Evolutionary conservation across 2,888 invertebrate species (phyloP).

Genomic region (Netelia virgata): DNA sequence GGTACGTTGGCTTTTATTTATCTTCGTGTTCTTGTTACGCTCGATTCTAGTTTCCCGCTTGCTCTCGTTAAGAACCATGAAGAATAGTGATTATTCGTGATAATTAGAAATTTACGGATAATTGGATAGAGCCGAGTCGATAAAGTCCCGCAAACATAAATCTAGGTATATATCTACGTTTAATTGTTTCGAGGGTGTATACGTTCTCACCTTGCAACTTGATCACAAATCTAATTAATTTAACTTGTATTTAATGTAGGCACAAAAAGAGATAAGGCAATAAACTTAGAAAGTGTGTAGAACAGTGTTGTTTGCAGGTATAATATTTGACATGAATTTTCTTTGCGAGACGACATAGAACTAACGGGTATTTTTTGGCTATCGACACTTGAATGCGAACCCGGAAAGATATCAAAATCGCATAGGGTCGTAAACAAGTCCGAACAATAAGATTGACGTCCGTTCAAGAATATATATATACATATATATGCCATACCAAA

Average conservation of each 20-base stretch:
- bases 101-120: not conserved
- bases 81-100: not conserved
- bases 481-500: not conserved
- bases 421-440: not conserved
- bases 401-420: no score
- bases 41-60: no score
- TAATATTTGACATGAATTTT: not conserved
- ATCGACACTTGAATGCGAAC: not conserved
- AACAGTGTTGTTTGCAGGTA: not conserved
- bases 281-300: not conserved
- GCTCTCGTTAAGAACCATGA: no score
- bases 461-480: not conserved
- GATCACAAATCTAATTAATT: no score
- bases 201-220: no score
- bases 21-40: no score
- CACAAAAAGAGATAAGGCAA: no score
- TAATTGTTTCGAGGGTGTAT: no score
- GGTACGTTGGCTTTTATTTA: no score
- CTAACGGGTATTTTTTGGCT: not conserved
- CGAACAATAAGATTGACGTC: not conserved
- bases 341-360: not conserved
- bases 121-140: not conserved
- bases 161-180: no score
- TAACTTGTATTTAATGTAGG: no score
- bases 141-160: no score